These are phyloP conservation scores for Alectura lathami DNA, from an alignment of 2,113 vertebrate species.

Conservation along the genomic window DNA sequence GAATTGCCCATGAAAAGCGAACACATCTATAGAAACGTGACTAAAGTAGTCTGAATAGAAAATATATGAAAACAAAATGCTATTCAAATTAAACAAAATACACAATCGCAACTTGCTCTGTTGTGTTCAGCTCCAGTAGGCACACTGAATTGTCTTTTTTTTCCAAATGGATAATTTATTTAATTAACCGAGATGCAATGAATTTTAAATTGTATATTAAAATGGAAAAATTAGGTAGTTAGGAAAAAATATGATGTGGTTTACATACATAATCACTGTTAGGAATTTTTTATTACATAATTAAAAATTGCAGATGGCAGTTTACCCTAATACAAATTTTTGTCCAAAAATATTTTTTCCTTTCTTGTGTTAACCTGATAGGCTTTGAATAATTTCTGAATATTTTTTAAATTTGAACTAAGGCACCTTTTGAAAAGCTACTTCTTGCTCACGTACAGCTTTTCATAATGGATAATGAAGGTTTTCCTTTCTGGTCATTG, in stretches of 20 bases:
- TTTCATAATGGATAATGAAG: not conserved
- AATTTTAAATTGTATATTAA: slow-evolving; percentile 36
- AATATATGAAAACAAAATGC: not conserved
- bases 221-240: slow-evolving; percentile 24
- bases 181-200: slow-evolving; percentile 17
- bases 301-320: not conserved
- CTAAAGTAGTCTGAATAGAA: not conserved
- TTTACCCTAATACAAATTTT: not conserved
- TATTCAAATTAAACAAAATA: slow-evolving; percentile 7
- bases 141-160: slow-evolving; percentile 13
- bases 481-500: not conserved
- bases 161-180: slow-evolving; percentile 47
- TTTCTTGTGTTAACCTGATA: not conserved
- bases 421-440: not conserved
- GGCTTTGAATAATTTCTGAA: not conserved
- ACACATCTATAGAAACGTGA: not conserved
- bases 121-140: slow-evolving; percentile 14
- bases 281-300: not conserved
- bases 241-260: not conserved
- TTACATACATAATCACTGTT: not conserved
- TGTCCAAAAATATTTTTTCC: not conserved
- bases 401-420: not conserved
- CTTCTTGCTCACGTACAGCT: not conserved
- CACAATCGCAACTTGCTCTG: not conserved
- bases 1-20: not conserved